Evolutionary conservation across 1,140 invertebrate species (phyloP), one percentile per base, ranked within the genome.

Genomic region (Drosophila mojavensis): DNA sequence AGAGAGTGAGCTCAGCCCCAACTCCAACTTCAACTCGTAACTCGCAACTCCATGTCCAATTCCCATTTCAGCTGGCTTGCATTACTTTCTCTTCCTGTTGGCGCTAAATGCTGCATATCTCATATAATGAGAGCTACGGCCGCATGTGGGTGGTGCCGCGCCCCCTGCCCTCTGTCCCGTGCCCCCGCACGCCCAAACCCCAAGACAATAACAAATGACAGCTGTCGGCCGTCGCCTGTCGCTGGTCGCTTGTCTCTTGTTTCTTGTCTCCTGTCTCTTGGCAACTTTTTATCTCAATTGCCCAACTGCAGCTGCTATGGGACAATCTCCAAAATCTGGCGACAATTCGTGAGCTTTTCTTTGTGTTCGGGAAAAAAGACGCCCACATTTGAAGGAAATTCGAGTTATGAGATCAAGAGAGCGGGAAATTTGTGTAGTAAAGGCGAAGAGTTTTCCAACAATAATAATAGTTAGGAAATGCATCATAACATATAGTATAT

Each of bases 11-110:
- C 51, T 26, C 33, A 28, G 26, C 39, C 48, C 17, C 47, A 51
- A 43, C 58, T 74, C 72, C 28, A 54, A 75, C 60, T 39, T 26
- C 54, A 60, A 45, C 13, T 43, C 30, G 4, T 6, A 30, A 30
- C 28, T 43, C 30, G 4, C 28, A 30, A 30, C 28, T 5, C 5
- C 53, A 66, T 28, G n/a, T 6, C 17, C 39, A 55, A 45, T 51
- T 63, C 58, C 75, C 50, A 61, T 17, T 47, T 66, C 79, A 26
- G 47, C 63, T 71, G 59, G 71, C 76, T 36, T 89, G 78, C 84
- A 88, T 88, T 84, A 88, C 84, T 88, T 88, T 88, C 84, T 88
- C 84, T 88, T 88, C 84, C 84, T 88, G 84, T 84, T 89, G 74
- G 79, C 82, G 71, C 76, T 76, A 81, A 85, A 86, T 86, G 70